Conservation (phyloP, 2,888 invertebrate species). For the Melanotus villosus region DNA sequence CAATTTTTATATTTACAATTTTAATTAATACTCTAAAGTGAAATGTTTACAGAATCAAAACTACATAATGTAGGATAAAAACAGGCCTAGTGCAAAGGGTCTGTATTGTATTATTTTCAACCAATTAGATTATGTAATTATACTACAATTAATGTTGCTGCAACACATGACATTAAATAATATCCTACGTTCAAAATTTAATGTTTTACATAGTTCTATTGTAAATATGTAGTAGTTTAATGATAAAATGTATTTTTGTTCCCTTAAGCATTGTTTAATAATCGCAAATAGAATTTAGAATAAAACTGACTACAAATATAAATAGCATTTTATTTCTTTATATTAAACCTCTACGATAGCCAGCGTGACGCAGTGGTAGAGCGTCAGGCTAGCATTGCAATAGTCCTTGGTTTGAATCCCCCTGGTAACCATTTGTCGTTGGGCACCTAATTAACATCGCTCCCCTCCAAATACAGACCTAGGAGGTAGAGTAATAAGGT, state of each 20-base stretch:
- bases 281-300: slow-evolving; percentile 55
- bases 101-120: slow-evolving; percentile 36
- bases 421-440: too few relatives aligned
- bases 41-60: slow-evolving; percentile 25
- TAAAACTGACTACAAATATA: slow-evolving; percentile 52
- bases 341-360: too few relatives aligned
- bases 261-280: slow-evolving; percentile 56
- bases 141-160: slow-evolving; percentile 53
- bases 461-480: too few relatives aligned
- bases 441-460: too few relatives aligned
- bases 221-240: slow-evolving; percentile 62
- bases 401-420: too few relatives aligned
- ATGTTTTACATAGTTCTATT: slow-evolving; percentile 61
- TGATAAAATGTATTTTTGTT: slow-evolving; percentile 62
- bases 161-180: slow-evolving; percentile 57
- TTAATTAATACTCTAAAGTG: slow-evolving; percentile 19
- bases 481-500: too few relatives aligned
- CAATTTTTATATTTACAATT: slow-evolving; percentile 25
- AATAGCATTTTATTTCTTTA: neutral
- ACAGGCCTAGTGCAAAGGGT: slow-evolving; percentile 27
- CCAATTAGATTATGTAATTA: slow-evolving; percentile 51
- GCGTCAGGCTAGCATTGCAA: too few relatives aligned
- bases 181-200: slow-evolving; percentile 58
- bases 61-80: slow-evolving; percentile 28
- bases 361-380: too few relatives aligned